Conservation (phyloP, 1,140 invertebrate species). For the Formica selysi region DNA sequence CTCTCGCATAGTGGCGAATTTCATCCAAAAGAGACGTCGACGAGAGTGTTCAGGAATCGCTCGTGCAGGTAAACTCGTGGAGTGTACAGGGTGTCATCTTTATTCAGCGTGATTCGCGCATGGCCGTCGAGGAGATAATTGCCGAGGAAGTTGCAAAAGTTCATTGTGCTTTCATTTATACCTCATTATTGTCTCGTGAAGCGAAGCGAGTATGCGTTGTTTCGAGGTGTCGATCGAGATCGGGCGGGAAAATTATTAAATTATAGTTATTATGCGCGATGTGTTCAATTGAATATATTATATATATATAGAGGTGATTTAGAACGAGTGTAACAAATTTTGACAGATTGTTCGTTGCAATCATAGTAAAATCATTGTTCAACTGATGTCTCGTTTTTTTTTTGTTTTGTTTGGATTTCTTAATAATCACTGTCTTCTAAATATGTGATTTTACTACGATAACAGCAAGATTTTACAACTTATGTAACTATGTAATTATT, state of each 20-base stretch:
- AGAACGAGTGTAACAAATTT: too few species aligned
- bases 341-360: too few species aligned
- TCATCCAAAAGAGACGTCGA: constrained; percentile 46
- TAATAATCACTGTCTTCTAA: too few species aligned
- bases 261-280: background rate
- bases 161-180: constrained; percentile 36
- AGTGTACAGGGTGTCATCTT: constrained; percentile 43
- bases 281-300: background rate
- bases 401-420: too few species aligned
- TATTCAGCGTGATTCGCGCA: constrained; percentile 32
- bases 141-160: constrained; percentile 67
- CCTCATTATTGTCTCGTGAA: constrained; percentile 29
- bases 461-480: too few species aligned
- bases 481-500: too few species aligned
- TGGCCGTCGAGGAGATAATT: constrained; percentile 50
- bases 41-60: constrained; percentile 55
- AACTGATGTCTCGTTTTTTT: too few species aligned
- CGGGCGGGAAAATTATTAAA: constrained; percentile 24
- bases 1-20: background rate
- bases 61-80: constrained; percentile 75
- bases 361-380: too few species aligned
- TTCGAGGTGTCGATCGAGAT: constrained; percentile 24
- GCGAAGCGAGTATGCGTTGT: constrained; percentile 44
- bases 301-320: too few species aligned
- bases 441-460: too few species aligned